Conservation (phyloP, 2,888 invertebrate genomes). For the Chouioia cunea region DNA sequence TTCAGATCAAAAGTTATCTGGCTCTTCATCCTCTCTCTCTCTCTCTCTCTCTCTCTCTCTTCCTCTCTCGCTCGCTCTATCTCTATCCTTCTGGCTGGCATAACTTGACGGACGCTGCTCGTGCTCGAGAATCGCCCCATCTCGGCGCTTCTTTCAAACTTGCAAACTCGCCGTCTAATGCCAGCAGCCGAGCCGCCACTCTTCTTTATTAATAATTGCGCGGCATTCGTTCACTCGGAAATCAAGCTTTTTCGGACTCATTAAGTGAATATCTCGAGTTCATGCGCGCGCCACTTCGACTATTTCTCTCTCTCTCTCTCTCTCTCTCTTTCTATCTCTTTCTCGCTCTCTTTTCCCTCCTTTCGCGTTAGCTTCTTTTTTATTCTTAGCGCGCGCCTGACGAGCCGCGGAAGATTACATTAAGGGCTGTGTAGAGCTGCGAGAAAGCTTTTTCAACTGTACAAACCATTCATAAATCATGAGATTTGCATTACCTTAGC, state of each 20-base stretch:
- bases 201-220: conserved; percentile 42
- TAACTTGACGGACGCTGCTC: background rate
- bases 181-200: conserved; percentile 23
- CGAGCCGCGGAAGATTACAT: conserved; percentile 20
- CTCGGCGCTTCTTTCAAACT: conserved; percentile 18
- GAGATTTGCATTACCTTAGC: conserved; percentile 23
- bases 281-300: no score
- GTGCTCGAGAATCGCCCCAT: background rate
- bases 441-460: conserved; percentile 31
- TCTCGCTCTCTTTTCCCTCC: background rate
- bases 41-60: conserved; percentile 12
- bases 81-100: background rate
- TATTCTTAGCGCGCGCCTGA: conserved; percentile 7
- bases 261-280: conserved; percentile 30
- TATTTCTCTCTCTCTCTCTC: background rate
- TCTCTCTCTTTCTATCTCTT: background rate
- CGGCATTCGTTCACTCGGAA: conserved; percentile 24
- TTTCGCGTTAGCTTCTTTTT: no score
- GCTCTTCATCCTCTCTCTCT: conserved; percentile 38
- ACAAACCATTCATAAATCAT: conserved; percentile 34
- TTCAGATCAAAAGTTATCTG: conserved; percentile 66
- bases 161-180: conserved; percentile 22
- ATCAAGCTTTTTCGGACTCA: conserved; percentile 33
- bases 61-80: background rate
- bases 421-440: conserved; percentile 1